These are phyloP conservation scores for Sus cebifrons DNA, from an alignment of 2,797 vertebrate species.

Conservation along the genomic window DNA sequence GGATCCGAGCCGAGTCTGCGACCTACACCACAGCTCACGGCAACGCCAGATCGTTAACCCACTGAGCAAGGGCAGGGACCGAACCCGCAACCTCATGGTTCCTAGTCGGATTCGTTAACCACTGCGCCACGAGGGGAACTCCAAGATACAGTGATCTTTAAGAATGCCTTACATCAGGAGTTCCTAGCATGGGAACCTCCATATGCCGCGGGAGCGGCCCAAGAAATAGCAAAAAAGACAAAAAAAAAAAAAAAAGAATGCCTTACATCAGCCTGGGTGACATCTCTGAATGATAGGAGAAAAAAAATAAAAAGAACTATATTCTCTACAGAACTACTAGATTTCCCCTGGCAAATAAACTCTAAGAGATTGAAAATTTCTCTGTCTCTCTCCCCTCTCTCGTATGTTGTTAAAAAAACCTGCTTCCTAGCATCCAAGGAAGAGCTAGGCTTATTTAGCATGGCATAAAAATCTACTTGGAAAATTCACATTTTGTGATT, in stretches of 20 bases:
- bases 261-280: not conserved
- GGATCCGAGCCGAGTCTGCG: too few species aligned
- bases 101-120: too few species aligned
- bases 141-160: not conserved
- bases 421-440: constrained; percentile 7
- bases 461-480: constrained; percentile 24
- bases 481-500: constrained; percentile 49
- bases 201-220: too few species aligned
- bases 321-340: constrained; percentile 9
- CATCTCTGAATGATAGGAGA: not conserved
- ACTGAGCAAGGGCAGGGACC: too few species aligned
- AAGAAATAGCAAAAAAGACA: too few species aligned
- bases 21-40: too few species aligned
- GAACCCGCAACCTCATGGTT: too few species aligned
- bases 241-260: not conserved
- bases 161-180: not conserved
- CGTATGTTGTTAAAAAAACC: constrained; percentile 19
- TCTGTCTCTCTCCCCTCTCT: not conserved
- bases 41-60: too few species aligned
- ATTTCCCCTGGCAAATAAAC: constrained; percentile 20
- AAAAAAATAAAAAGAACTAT: not conserved
- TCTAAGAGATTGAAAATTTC: constrained; percentile 4
- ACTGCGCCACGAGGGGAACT: too few species aligned
- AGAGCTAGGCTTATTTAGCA: not conserved
- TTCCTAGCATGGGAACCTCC: too few species aligned